Evolutionary conservation across 2,888 invertebrate species (phyloP).

Genomic region (Lasioglossum calceatum): DNA sequence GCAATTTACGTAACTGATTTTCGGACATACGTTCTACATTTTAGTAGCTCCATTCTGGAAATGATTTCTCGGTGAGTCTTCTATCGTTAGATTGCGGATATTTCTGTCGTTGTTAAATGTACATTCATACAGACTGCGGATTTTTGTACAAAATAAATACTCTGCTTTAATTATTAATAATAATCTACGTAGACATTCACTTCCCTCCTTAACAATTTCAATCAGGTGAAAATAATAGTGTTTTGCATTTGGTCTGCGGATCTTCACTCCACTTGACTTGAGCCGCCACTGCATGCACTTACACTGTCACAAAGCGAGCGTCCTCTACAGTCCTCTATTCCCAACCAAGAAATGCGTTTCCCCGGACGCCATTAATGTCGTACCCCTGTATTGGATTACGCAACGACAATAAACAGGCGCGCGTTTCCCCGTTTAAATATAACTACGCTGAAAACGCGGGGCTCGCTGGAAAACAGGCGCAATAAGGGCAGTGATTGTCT

Average conservation of each 20-base stretch:
- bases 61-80: neutral
- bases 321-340: neutral
- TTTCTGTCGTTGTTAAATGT: neutral
- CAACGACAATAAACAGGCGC: slow-evolving; percentile 38
- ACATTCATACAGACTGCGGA: neutral
- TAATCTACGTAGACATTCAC: too few relatives aligned
- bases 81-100: neutral
- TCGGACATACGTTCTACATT: neutral
- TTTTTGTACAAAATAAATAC: too few relatives aligned
- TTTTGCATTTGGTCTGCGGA: too few relatives aligned
- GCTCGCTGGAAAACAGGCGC: slow-evolving; percentile 37
- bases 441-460: slow-evolving; percentile 19
- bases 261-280: too few relatives aligned
- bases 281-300: too few relatives aligned
- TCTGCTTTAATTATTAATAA: too few relatives aligned
- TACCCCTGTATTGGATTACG: slow-evolving; percentile 34
- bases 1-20: neutral
- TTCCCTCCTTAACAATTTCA: too few relatives aligned
- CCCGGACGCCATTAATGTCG: too few relatives aligned
- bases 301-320: too few relatives aligned
- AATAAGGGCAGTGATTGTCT: slow-evolving; percentile 51
- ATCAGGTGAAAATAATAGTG: too few relatives aligned
- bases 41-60: neutral
- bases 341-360: neutral
- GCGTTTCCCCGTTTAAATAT: slow-evolving; percentile 28